These are phyloP conservation scores for Leptinotarsa rubiginosa DNA, from an alignment of 2,888 invertebrate genomes.

Conservation along the genomic window DNA sequence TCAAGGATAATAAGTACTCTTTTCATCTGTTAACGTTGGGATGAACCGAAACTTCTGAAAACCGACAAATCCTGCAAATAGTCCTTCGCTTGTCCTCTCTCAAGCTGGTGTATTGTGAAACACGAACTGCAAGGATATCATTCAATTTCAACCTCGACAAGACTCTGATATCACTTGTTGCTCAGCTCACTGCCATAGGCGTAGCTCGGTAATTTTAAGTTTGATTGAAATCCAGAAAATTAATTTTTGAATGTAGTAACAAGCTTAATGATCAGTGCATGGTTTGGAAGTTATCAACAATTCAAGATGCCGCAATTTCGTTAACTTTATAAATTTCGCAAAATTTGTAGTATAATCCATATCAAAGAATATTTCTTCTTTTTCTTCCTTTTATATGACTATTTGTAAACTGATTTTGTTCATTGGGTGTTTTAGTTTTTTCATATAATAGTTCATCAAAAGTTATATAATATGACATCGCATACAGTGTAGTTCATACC, in stretches of 20 bases:
- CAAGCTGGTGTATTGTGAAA: slow-evolving; percentile 20
- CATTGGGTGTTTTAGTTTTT: no score
- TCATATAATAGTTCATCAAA: no score
- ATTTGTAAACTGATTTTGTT: no score
- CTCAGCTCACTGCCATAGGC: slow-evolving; percentile 38
- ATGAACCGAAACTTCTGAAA: background rate
- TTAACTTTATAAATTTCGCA: no score
- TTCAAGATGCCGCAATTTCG: no score
- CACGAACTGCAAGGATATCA: slow-evolving; percentile 24
- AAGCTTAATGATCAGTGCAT: background rate
- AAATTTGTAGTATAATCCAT: no score
- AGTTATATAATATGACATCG: no score
- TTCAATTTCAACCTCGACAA: slow-evolving; percentile 28
- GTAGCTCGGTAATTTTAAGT: slow-evolving; percentile 12
- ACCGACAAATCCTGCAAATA: slow-evolving; percentile 21
- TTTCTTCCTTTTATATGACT: no score
- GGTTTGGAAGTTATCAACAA: background rate
- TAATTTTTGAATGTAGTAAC: background rate
- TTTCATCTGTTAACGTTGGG: background rate
- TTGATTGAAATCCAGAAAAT: background rate
- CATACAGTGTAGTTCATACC: no score
- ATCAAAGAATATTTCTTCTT: no score
- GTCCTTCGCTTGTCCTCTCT: slow-evolving; percentile 12
- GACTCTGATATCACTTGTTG: slow-evolving; percentile 49
- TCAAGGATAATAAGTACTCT: background rate